Percentiles rank a stretch among this genome's conserved stretches.
These are phyloP conservation scores for Merluccius polli DNA, from an alignment of 2,797 vertebrate species.

Conservation along the genomic window DNA sequence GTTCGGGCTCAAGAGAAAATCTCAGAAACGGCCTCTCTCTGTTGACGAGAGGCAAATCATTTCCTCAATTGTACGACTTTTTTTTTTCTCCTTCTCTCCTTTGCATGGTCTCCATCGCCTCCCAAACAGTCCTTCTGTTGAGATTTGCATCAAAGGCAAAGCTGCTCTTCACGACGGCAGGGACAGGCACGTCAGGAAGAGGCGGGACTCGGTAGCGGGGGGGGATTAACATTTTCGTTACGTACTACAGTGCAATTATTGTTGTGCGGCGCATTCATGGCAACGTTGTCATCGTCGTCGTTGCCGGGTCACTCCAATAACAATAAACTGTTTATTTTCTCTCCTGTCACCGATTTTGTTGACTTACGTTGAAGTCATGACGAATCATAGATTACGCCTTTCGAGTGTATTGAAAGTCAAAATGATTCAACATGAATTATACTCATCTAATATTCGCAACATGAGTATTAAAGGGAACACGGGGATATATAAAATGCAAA, in stretches of 20 bases:
- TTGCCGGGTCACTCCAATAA: not conserved
- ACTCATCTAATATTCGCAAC: not conserved
- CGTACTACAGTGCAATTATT: not conserved
- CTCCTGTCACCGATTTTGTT: not conserved
- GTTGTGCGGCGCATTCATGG: not conserved
- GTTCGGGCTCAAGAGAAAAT: not conserved
- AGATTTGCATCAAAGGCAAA: conserved; percentile 77
- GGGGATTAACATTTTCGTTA: not conserved
- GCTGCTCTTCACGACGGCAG: conserved; percentile 36
- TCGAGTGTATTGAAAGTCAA: not conserved
- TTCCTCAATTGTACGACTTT: conserved; percentile 28
- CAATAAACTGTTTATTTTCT: not conserved
- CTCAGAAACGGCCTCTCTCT: conserved; percentile 26
- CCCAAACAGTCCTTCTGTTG: conserved; percentile 53
- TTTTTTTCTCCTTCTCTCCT: conserved; percentile 22
- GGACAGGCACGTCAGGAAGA: conserved; percentile 9
- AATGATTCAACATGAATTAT: not conserved
- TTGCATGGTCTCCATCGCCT: conserved; percentile 16
- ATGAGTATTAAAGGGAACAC: not conserved
- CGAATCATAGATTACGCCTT: not conserved
- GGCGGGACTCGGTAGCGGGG: not conserved
- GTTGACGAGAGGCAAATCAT: conserved; percentile 52
- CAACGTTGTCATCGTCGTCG: not conserved
- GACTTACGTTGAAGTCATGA: not conserved
- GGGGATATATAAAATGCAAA: not conserved